A percentile compares a stretch with the other conserved stretches of the same genome.
Conservation (phyloP, 2,797 vertebrate species). For the Poeciliopsis paucimaculata region DNA sequence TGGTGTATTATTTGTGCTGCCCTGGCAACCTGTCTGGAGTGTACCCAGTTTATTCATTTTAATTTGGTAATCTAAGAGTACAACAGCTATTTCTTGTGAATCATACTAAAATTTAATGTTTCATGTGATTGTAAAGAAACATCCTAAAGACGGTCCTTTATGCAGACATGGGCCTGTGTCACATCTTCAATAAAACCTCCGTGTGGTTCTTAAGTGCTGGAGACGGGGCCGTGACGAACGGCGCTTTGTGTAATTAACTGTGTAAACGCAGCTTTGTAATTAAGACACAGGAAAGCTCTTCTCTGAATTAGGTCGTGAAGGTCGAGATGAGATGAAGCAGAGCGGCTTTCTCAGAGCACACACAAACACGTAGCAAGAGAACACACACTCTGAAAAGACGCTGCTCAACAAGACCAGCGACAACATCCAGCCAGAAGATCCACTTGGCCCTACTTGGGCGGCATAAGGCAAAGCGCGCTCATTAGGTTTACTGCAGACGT, state of each 20-base stretch:
- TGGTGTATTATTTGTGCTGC: background rate
- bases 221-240: conserved; percentile 72
- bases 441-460: conserved; percentile 1
- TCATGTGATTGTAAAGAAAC: background rate
- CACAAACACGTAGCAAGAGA: conserved; percentile 1
- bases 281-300: conserved; percentile 76
- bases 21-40: background rate
- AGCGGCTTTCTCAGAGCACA: conserved; percentile 53
- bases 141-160: background rate
- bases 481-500: conserved; percentile 16
- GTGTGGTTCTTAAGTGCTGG: conserved; percentile 65
- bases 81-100: background rate
- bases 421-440: background rate
- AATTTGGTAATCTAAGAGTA: background rate
- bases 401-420: background rate
- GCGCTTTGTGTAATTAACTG: conserved; percentile 79
- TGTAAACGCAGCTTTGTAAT: conserved; percentile 79
- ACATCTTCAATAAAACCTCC: conserved; percentile 66
- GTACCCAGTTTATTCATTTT: background rate
- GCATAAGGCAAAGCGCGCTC: background rate
- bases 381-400: conserved; percentile 19
- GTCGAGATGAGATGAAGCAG: conserved; percentile 71
- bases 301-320: conserved; percentile 74
- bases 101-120: background rate
- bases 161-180: conserved; percentile 37